Evolutionary conservation across 2,113 vertebrate species (phyloP), one percentile per base, ranked within the genome.

Genomic region (Turnix velox): DNA sequence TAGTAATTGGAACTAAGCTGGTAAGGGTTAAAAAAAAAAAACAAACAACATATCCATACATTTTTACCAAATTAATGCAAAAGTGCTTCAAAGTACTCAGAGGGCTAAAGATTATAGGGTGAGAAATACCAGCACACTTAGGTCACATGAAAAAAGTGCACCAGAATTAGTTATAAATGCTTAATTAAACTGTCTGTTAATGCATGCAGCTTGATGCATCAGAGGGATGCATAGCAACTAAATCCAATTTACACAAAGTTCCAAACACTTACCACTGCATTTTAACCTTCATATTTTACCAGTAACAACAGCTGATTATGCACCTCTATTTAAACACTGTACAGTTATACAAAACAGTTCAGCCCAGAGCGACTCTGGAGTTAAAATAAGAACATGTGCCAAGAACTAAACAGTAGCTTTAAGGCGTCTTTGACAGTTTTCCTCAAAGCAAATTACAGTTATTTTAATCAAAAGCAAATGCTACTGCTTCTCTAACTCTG

Each of bases 401-500:
- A 97, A 98, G 97, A 98, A 98, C 98, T 98, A 97, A 98, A 98
- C 98, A 98, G 98, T 98, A 98, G 98, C 99, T 98, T 98, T 97
- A 98, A 98, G 98, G 98, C 98, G 98, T 98, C 97, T 98, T 98
- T 98, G 97, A 97, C 97, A 98, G 98, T 98, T 98, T 96, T 97
- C 98, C 97, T 98, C 97, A 96, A 97, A 97, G 97, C 98, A 94
- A 97, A 96, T 94, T 66, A 95, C 94, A 96, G 97, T 96, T 94
- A 43, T 92, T 91, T 94, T 84, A 84, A 87, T 94, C 84, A 55
- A 95, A 96, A 97, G 97, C 97, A 95, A 96, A 96, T n/a, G 98
- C 98, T 99, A 99, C 98, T 99, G 99, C 97, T 99, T 99, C 94
- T 99, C 99, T 84, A 99, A 96, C 97, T 99, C 99, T 4, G 98